A percentile compares a stretch with the other conserved stretches of the same genome.
These are phyloP conservation scores for Diplodus sargus DNA, from an alignment of 2,797 vertebrate species.

Conservation along the genomic window DNA sequence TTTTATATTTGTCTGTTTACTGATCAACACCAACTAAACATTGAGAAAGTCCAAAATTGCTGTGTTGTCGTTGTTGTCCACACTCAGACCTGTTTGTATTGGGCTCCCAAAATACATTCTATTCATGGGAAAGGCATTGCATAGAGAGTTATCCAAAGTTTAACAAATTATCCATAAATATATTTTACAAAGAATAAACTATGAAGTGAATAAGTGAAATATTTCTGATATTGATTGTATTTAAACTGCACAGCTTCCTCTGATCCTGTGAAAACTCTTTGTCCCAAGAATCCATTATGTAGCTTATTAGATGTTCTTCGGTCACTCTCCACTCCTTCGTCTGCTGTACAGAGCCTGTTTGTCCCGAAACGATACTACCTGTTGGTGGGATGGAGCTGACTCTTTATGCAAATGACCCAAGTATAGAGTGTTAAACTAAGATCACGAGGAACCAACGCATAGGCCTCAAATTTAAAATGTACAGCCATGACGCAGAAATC, in stretches of 20 bases:
- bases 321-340: too few relatives aligned
- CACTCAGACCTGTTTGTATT: background rate
- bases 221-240: too few relatives aligned
- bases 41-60: too few relatives aligned
- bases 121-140: background rate
- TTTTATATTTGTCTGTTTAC: background rate
- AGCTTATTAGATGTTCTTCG: background rate
- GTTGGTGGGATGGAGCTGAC: background rate
- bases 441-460: background rate
- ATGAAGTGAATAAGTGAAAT: too few relatives aligned
- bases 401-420: too few relatives aligned
- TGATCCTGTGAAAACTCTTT: too few relatives aligned
- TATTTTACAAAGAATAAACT: too few relatives aligned
- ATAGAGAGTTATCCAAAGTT: background rate
- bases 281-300: background rate
- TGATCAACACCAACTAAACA: background rate
- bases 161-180: too few relatives aligned
- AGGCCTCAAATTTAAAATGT: too few relatives aligned
- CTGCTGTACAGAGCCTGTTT: background rate
- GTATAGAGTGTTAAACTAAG: background rate
- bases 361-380: background rate
- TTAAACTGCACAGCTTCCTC: too few relatives aligned
- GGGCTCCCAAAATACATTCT: background rate
- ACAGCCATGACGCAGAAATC: too few relatives aligned
- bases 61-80: background rate